These are phyloP conservation scores for Periplaneta americana DNA, from an alignment of 1,140 invertebrate genomes.

Conservation along the genomic window DNA sequence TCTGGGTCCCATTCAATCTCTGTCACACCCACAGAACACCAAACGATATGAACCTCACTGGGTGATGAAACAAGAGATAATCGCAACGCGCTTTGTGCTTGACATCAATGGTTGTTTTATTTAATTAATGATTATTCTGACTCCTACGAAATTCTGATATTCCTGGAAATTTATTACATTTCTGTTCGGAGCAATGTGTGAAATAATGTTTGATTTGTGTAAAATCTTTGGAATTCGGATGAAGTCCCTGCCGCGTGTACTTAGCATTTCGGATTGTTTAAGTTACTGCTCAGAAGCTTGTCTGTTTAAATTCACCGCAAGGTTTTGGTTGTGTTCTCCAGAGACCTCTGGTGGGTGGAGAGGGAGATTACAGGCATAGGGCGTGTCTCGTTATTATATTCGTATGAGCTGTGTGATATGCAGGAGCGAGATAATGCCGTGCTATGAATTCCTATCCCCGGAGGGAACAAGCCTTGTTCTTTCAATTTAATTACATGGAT, in stretches of 20 bases:
- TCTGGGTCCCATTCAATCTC: not conserved
- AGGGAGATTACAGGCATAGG: not conserved
- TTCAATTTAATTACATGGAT: not conserved
- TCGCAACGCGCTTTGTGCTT: not conserved
- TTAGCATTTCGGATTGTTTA: not conserved
- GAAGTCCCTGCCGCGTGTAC: not conserved
- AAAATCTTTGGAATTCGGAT: not conserved
- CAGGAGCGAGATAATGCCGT: not conserved
- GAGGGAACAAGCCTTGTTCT: not conserved
- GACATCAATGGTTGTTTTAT: not conserved
- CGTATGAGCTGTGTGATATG: not conserved
- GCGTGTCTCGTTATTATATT: not conserved
- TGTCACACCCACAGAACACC: not conserved
- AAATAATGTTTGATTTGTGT: not conserved
- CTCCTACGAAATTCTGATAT: not conserved
- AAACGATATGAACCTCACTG: not conserved
- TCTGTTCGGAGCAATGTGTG: not conserved
- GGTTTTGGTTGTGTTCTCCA: not conserved
- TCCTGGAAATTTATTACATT: not conserved
- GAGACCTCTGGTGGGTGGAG: not conserved
- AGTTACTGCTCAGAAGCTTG: not conserved
- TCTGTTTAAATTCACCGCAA: not conserved
- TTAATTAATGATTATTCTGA: not conserved
- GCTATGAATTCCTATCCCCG: not conserved
- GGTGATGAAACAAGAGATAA: not conserved